Conservation (phyloP, 2,797 vertebrate species). For the Tiaroga cobitis region DNA sequence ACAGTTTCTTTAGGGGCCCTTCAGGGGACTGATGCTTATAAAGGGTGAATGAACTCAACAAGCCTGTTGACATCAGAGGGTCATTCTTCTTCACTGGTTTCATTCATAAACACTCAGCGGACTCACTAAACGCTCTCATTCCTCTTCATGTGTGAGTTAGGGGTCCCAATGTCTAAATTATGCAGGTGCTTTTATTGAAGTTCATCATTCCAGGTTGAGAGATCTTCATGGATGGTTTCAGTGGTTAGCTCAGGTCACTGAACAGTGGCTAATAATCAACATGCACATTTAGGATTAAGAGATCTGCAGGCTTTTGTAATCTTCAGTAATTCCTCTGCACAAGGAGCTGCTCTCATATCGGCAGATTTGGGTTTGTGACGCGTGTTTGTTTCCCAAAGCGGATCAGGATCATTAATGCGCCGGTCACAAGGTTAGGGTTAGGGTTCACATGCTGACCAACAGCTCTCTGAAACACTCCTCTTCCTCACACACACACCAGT, state of each 20-base stretch:
- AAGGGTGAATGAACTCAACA: not conserved
- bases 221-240: not conserved
- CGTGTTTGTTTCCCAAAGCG: conserved; percentile 7
- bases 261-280: not conserved
- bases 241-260: not conserved
- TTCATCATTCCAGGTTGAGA: not conserved
- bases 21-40: not conserved
- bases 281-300: conserved; percentile 7
- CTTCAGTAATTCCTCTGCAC: conserved; percentile 5
- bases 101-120: too few species aligned
- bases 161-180: not conserved
- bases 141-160: not conserved
- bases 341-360: conserved; percentile 31
- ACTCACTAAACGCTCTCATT: not conserved
- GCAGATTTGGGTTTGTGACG: conserved; percentile 21
- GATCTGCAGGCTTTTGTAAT: conserved; percentile 10
- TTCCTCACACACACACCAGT: not conserved
- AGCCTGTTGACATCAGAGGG: not conserved
- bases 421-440: not conserved
- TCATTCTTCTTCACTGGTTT: not conserved
- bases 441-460: not conserved
- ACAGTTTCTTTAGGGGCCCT: not conserved
- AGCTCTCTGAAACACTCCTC: not conserved
- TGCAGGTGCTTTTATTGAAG: not conserved
- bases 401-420: conserved; percentile 7